phyloP scores from a whole-genome alignment of 2,113 vertebrate species.

The Coptodon rendalli region DNA sequence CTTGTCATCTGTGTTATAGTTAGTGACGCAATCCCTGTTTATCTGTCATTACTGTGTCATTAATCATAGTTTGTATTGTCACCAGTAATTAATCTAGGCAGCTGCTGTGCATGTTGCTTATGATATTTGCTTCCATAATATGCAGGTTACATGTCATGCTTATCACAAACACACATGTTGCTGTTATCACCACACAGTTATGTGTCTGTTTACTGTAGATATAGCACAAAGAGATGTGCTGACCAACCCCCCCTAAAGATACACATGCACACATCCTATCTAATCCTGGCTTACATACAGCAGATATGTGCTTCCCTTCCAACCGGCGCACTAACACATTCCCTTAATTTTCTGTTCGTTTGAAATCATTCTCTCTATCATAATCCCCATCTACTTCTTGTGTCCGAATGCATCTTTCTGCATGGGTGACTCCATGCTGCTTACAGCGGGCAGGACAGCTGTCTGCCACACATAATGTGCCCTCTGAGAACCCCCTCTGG shows the following conservation, averaged over 20 bases:
- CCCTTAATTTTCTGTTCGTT: not conserved
- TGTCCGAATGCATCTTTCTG: slow-evolving; percentile 48
- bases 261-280: not conserved
- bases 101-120: not conserved
- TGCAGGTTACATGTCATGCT: not conserved
- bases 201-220: not conserved
- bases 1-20: not conserved
- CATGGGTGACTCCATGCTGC: slow-evolving; percentile 20
- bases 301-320: not conserved
- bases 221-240: not conserved
- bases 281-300: not conserved
- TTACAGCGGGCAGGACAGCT: slow-evolving; percentile 46
- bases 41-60: not conserved
- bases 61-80: not conserved
- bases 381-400: not conserved
- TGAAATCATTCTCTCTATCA: not conserved
- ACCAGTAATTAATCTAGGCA: not conserved
- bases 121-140: not conserved
- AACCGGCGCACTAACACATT: not conserved
- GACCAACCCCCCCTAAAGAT: not conserved
- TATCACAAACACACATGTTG: not conserved
- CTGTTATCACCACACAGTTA: not conserved
- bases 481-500: slow-evolving; percentile 40
- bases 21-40: accelerated
- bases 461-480: slow-evolving; percentile 56